phyloP scores from a whole-genome alignment of 2,113 vertebrate species.

The Planiliza haematocheilus region DNA sequence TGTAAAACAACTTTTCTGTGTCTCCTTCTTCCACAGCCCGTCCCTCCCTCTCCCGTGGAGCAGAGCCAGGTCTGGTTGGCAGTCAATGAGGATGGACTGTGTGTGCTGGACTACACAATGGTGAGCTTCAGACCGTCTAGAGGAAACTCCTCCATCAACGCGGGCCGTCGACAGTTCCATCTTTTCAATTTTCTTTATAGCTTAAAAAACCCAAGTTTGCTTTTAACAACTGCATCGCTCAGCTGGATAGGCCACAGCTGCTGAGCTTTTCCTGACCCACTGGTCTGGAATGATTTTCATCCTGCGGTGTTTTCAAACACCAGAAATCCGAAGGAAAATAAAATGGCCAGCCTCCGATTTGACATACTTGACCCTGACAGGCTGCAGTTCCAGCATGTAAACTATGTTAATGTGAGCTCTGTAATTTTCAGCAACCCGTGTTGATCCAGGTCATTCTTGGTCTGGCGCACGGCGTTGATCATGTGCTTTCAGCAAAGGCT shows the following conservation, averaged over 20 bases:
- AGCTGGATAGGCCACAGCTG: slow-evolving; percentile 19
- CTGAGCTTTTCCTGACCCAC: slow-evolving; percentile 39
- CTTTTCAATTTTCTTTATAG: slow-evolving; percentile 5
- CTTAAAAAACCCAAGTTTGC: slow-evolving; percentile 19
- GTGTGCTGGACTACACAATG: slow-evolving; percentile 89
- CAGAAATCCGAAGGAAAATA: slow-evolving; percentile 61
- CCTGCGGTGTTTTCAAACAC: slow-evolving; percentile 50
- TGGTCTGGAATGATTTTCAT: slow-evolving; percentile 65
- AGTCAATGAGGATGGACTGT: slow-evolving; percentile 90
- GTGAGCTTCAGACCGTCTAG: slow-evolving; percentile 70
- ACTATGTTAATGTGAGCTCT: slow-evolving; percentile 59
- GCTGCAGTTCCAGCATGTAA: slow-evolving; percentile 57
- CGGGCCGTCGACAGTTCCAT: neutral
- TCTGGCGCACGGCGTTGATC: slow-evolving; percentile 41
- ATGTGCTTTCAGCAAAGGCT: neutral
- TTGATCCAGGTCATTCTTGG: slow-evolving; percentile 48
- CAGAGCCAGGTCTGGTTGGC: slow-evolving; percentile 88
- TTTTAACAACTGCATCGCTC: slow-evolving; percentile 14
- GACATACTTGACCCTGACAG: slow-evolving; percentile 47
- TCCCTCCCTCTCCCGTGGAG: slow-evolving; percentile 83
- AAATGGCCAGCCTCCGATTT: slow-evolving; percentile 49
- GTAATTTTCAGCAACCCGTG: slow-evolving; percentile 68
- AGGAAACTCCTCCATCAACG: neutral
- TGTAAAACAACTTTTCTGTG: slow-evolving; percentile 14
- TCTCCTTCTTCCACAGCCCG: slow-evolving; percentile 78